phyloP scores from a whole-genome alignment of 2,797 vertebrate species.

The Lepilemur ruficaudatus region DNA sequence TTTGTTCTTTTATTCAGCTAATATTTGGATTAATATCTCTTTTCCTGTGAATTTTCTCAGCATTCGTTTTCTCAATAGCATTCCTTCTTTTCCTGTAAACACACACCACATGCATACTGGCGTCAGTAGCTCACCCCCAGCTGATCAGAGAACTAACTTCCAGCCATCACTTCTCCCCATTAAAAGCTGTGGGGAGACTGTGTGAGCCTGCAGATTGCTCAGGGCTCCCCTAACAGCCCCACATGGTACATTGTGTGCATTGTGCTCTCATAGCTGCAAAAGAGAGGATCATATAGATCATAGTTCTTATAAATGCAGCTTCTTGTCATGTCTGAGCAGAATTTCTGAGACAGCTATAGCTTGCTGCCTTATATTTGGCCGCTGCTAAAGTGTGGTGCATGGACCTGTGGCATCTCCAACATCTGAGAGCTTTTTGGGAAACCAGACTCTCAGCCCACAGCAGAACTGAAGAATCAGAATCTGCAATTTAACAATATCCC shows the following conservation, averaged over 20 bases:
- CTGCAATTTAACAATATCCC: neutral
- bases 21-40: neutral
- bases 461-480: neutral
- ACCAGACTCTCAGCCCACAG: neutral
- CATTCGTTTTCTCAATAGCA: neutral
- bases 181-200: neutral
- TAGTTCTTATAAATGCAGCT: neutral
- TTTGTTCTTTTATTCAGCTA: neutral
- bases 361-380: neutral
- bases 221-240: neutral
- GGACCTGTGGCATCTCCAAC: neutral
- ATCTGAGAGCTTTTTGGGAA: neutral
- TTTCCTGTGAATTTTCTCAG: neutral
- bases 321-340: neutral
- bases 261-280: neutral
- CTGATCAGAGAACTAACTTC: neutral
- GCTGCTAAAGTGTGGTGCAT: neutral
- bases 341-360: neutral
- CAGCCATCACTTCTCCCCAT: neutral
- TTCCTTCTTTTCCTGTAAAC: neutral
- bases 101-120: neutral
- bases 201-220: neutral
- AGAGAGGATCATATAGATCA: neutral
- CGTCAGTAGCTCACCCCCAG: neutral
- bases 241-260: rapidly evolving